Evolutionary conservation across 2,113 vertebrate species (phyloP), one percentile per base, ranked within the genome.

Genomic region (Sinocyclocheilus anophthalmus): DNA sequence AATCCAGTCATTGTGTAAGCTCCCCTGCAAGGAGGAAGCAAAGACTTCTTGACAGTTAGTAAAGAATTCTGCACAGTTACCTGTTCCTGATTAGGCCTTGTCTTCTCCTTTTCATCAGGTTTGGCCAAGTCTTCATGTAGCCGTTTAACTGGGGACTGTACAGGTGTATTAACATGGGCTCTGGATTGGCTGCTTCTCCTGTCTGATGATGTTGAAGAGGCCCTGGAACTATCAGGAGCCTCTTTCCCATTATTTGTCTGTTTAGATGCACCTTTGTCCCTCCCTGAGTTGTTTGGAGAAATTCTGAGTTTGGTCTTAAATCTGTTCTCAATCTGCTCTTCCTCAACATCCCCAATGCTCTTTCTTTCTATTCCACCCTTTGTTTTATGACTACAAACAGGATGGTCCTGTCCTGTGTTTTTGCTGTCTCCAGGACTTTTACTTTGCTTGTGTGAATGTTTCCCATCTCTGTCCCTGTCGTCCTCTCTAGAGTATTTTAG

Each of bases 261-360:
- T 8, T 93, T 94, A 92, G 96, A 95, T 1, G 95, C 94, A 88
- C 94, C 95, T 90, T 93, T 95, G 89, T 97, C 95, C 0, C 92
- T 87, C 0, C 93, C 92, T 24, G 94, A 96, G 73, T 94, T 94
- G 84, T 96, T 94, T 85, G 95, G 95, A 87, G 91, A 94, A 93
- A 95, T 94, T 70, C 95, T 97, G 90, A 96, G 90, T 88, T 96
- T 96, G 93, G 95, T 96, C 93, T 97, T 98, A 70, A 97, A 95
- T 89, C 3, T 12, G 5, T 96, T 95, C 81, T 95, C 96, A 1
- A 96, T 94, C 88, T 96, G 95, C 87, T 97, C 96, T 87, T 97
- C 96, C 82, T 95, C 96, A 77, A 93, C 92, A 22, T 93, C 96
- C 90, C 95, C 95, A 50, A 90, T 57, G 57, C 95, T 94, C 57